phyloP scores from a whole-genome alignment of 2,797 vertebrate genomes.

The Hippocampus kuda region DNA sequence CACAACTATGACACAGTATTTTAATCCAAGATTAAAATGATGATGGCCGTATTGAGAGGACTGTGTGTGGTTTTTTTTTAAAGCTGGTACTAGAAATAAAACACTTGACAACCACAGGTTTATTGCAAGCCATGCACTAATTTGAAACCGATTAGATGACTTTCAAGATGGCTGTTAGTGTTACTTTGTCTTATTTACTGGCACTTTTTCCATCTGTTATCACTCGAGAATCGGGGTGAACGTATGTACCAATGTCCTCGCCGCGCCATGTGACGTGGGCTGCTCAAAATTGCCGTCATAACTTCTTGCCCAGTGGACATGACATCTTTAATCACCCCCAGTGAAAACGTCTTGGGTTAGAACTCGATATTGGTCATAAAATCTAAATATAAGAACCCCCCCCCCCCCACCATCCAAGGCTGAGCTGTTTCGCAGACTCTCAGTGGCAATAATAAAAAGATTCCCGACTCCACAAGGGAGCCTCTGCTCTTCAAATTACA shows the following conservation, averaged over 20 bases:
- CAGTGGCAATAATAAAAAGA: conserved; percentile 25
- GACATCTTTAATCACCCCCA: conserved; percentile 46
- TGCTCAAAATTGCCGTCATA: conserved; percentile 30
- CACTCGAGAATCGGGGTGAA: conserved; percentile 16
- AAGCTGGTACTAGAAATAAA: too few relatives aligned
- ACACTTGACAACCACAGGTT: too few relatives aligned
- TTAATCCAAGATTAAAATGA: too few relatives aligned
- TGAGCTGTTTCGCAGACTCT: conserved; percentile 46
- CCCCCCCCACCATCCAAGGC: conserved; percentile 16
- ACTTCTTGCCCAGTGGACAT: conserved; percentile 28
- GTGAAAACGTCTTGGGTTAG: conserved; percentile 49
- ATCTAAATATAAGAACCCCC: conserved; percentile 59
- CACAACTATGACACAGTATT: too few relatives aligned
- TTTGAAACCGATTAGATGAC: conserved; percentile 1
- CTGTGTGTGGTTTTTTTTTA: too few relatives aligned
- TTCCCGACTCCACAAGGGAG: conserved; percentile 10
- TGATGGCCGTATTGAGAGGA: too few relatives aligned
- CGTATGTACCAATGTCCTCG: conserved; percentile 30
- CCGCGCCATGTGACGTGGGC: conserved; percentile 32
- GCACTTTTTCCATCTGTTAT: conserved; percentile 29
- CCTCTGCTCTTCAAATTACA: conserved; percentile 23
- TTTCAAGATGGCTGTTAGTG: conserved; percentile 9
- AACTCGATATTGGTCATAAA: conserved; percentile 68
- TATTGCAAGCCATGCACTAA: not conserved
- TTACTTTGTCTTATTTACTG: not conserved